Percentiles rank a stretch among this genome's conserved stretches.
Evolutionary conservation across 2,888 invertebrate species (phyloP).

Genomic region (Eupithecia dodoneata): DNA sequence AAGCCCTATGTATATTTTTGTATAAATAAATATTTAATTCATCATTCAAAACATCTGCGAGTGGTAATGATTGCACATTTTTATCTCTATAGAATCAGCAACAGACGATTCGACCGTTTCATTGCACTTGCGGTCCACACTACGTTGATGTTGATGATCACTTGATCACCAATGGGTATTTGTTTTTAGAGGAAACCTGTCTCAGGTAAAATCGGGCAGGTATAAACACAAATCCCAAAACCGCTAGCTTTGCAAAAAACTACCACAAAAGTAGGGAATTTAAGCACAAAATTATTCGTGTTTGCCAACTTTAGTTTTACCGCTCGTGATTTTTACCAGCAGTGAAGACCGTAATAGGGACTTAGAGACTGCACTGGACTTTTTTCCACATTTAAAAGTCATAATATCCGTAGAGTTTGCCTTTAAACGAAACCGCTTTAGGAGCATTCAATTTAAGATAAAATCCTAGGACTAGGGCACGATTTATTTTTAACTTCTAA

Average conservation of each 20-base stretch:
- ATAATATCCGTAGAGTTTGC: constrained; percentile 9
- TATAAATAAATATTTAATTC: too few species aligned
- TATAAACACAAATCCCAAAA: constrained; percentile 19
- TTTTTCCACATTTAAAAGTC: constrained; percentile 14
- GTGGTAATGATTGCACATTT: background rate
- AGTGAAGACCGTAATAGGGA: constrained; percentile 7
- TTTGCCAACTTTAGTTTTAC: background rate
- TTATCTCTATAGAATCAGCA: background rate
- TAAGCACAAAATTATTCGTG: constrained; percentile 19
- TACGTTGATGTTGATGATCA: background rate
- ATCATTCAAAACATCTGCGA: background rate
- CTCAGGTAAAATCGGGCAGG: constrained; percentile 39
- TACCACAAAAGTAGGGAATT: constrained; percentile 9
- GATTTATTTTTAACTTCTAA: background rate
- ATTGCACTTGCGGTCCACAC: background rate
- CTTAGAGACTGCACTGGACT: constrained; percentile 2
- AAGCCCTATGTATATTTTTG: too few species aligned
- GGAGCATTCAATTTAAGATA: constrained; percentile 40
- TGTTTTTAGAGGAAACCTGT: constrained; percentile 17
- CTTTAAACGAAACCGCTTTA: constrained; percentile 25
- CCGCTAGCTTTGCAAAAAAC: constrained; percentile 12
- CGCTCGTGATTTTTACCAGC: constrained; percentile 18
- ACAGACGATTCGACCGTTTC: background rate
- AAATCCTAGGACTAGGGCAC: constrained; percentile 19
- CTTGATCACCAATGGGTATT: background rate